Base-by-base conservation (phyloP, 2,888 invertebrate genomes). In the Galeopsomyia nigrocyanea region DNA sequence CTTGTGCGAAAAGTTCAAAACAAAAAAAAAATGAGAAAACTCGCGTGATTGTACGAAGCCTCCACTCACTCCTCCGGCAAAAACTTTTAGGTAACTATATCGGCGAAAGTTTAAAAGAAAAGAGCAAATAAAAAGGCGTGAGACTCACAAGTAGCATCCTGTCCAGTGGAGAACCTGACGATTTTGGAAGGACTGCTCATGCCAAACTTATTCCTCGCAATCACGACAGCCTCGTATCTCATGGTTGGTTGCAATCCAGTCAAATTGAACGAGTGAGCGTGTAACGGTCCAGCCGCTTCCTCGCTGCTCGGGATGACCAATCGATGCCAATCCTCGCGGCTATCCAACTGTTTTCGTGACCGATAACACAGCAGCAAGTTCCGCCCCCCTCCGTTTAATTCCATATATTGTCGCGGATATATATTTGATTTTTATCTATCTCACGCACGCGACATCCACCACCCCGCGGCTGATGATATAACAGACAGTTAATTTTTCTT, bases 121-220 rank as follows among this genome's bases (percentile, higher is more conserved):
- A 51, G n/a, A n/a, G n/a, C n/a, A 61, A 61, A 46, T 46, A 47
- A 16, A 7, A n/a, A 26, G 6, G 9, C 13, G 39, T 5, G 14
- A 49, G 5, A 62, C 47, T 31, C 10, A 62, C 62, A 7, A 10
- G n/a, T n/a, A n/a, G 17, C 17, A 21, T 39, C 17, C 53, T 19
- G 53, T 7, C 13, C 17, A 0, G 95, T 95, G 16, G 93, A 91
- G 81, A 95, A 95, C 81, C 92, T 90, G 69, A 94, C 87, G 62
- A 93, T 88, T 2, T 92, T 89, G 14, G 94, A 94, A 0, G 92
- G 91, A 78, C 92, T 92, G 78, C 95, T 95, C 93, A 93, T 94
- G n/a, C 95, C 95, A 80, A 92, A 95, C 80, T 92, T 90, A 85
- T 95, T 95, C 83, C 94, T 90, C 0, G 94, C 93, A n/a, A 92